phyloP scores from a whole-genome alignment of 1,140 invertebrate genomes.

The Teleogryllus occipitalis region DNA sequence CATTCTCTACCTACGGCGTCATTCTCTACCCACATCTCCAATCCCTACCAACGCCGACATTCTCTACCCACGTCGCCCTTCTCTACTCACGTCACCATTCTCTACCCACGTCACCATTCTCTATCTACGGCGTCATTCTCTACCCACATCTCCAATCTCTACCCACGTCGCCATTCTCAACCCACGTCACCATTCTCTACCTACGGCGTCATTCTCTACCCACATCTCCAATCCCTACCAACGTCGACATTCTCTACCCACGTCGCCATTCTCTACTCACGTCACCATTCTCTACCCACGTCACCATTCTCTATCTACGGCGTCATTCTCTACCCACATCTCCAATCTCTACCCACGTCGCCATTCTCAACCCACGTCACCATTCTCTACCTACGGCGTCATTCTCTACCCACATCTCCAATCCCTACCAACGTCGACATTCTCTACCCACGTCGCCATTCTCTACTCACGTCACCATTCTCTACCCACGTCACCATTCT shows the following conservation, averaged over 20 bases:
- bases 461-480: no score
- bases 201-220: neutral
- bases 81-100: no score
- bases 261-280: no score
- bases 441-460: neutral
- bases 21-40: neutral
- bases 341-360: no score
- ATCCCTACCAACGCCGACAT: neutral
- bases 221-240: neutral
- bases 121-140: no score
- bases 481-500: neutral
- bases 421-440: neutral
- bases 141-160: no score
- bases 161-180: neutral
- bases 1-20: neutral
- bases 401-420: neutral
- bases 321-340: no score
- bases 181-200: neutral
- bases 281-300: neutral
- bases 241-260: neutral
- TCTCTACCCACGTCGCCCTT: neutral
- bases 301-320: neutral
- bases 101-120: neutral
- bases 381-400: neutral
- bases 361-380: neutral